These are phyloP conservation scores for Drosophila formosana DNA, from an alignment of 2,888 invertebrate genomes.

Conservation along the genomic window DNA sequence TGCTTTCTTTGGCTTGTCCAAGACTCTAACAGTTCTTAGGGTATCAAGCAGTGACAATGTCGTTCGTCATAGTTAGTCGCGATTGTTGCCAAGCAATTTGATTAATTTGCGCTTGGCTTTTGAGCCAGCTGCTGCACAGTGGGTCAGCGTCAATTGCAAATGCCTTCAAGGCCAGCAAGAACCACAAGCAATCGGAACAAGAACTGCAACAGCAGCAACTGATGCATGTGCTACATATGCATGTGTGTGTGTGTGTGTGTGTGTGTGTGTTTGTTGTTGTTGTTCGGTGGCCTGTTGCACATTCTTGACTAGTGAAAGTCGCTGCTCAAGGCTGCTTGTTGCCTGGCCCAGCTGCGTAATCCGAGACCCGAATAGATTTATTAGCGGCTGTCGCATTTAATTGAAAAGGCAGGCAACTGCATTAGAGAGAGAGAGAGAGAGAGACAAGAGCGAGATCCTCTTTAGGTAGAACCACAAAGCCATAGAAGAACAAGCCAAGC, in stretches of 20 bases:
- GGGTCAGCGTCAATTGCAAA: slow-evolving; percentile 43
- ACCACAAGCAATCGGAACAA: slow-evolving; percentile 23
- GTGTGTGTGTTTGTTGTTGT: slow-evolving; percentile 23
- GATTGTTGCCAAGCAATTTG: slow-evolving; percentile 1
- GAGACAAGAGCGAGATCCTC: slow-evolving; percentile 26
- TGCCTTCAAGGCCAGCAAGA: slow-evolving; percentile 46
- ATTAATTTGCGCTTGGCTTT: slow-evolving; percentile 22
- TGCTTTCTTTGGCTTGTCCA: too few relatives aligned
- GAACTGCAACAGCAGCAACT: slow-evolving; percentile 14
- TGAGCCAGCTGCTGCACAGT: slow-evolving; percentile 40
- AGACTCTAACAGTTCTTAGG: too few relatives aligned
- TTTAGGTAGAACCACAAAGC: slow-evolving; percentile 36
- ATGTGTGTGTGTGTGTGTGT: slow-evolving; percentile 13
- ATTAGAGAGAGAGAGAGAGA: slow-evolving; percentile 11
- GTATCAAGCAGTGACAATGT: neutral
- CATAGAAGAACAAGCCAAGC: slow-evolving; percentile 10
- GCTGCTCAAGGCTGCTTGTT: slow-evolving; percentile 55
- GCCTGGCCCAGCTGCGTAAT: slow-evolving; percentile 40
- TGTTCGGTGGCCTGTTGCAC: slow-evolving; percentile 45
- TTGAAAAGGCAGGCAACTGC: slow-evolving; percentile 41
- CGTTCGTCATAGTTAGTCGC: slow-evolving; percentile 2
- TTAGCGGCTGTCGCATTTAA: slow-evolving; percentile 49
- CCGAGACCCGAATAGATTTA: slow-evolving; percentile 66
- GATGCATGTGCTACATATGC: slow-evolving; percentile 10
- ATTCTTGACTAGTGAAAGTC: slow-evolving; percentile 71